Percentiles rank a stretch among this genome's conserved stretches.
These are phyloP conservation scores for Drosophila nr. fundita DNA, from an alignment of 2,888 invertebrate species.

Conservation along the genomic window DNA sequence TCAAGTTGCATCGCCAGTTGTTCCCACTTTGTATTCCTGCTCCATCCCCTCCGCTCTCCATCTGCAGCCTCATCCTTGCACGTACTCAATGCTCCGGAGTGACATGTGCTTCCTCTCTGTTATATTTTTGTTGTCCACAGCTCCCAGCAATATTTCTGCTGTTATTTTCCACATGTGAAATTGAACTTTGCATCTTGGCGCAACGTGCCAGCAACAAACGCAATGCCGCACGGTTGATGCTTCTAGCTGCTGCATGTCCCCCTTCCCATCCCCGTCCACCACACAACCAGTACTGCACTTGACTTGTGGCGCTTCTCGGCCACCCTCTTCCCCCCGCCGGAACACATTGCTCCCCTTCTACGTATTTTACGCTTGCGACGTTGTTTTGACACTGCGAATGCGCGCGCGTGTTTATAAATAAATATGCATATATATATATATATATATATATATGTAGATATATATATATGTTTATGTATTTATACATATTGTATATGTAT, in stretches of 20 bases:
- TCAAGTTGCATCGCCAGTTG: conserved; percentile 67
- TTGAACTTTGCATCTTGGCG: conserved; percentile 78
- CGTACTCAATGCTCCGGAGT: conserved; percentile 55
- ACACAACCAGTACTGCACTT: conserved; percentile 60
- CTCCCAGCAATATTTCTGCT: conserved; percentile 51
- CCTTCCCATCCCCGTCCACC: not conserved
- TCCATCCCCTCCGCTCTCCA: not conserved
- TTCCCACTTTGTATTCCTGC: conserved; percentile 44
- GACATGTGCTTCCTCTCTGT: conserved; percentile 79
- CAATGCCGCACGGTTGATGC: conserved; percentile 23
- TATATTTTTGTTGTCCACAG: conserved; percentile 58
- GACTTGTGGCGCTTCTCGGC: conserved; percentile 73
- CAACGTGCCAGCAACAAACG: conserved; percentile 63
- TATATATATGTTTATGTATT: conserved; percentile 2
- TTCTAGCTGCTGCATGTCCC: conserved; percentile 1
- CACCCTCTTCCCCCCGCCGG: not conserved
- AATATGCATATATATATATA: conserved; percentile 40
- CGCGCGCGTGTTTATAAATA: conserved; percentile 79
- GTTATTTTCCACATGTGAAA: conserved; percentile 79
- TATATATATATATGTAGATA: no score
- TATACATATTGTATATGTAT: not conserved
- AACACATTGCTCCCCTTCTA: not conserved
- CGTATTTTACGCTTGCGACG: conserved; percentile 60
- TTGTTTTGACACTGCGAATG: conserved; percentile 77
- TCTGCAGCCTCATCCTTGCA: conserved; percentile 39